phyloP scores from a whole-genome alignment of 2,797 vertebrate genomes.

The Myotis planiceps region DNA sequence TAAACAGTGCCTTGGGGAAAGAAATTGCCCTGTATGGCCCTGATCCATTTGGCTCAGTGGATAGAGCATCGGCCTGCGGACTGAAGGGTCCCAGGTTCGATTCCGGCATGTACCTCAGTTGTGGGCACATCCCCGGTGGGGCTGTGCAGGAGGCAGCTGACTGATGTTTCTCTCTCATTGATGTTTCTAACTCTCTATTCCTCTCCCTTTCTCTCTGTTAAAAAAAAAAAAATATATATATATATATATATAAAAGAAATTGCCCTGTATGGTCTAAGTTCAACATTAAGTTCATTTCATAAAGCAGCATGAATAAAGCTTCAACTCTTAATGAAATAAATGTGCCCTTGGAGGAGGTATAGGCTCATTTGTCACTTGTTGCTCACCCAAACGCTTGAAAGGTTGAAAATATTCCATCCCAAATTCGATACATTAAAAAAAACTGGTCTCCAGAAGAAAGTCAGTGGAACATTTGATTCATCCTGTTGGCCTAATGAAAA shows the following conservation, averaged over 20 bases:
- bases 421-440: background rate
- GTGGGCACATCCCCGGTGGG: no score
- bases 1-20: background rate
- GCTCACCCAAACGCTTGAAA: background rate
- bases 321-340: slow-evolving; percentile 42
- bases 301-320: slow-evolving; percentile 41
- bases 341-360: background rate
- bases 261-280: background rate
- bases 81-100: no score
- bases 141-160: no score
- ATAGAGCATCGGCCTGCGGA: no score
- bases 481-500: background rate
- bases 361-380: background rate
- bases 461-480: background rate
- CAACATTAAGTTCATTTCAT: slow-evolving; percentile 35
- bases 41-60: no score
- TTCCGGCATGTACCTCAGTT: no score
- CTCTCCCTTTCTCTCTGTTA: no score
- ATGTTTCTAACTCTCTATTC: no score
- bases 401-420: background rate
- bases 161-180: no score
- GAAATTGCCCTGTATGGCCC: background rate
- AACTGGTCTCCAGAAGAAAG: background rate
- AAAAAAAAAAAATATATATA: no score
- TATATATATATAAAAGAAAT: background rate